Percentiles rank a stretch among this genome's conserved stretches.
phyloP scores from a whole-genome alignment of 2,888 invertebrate genomes.

The Nomada lathburiana region DNA sequence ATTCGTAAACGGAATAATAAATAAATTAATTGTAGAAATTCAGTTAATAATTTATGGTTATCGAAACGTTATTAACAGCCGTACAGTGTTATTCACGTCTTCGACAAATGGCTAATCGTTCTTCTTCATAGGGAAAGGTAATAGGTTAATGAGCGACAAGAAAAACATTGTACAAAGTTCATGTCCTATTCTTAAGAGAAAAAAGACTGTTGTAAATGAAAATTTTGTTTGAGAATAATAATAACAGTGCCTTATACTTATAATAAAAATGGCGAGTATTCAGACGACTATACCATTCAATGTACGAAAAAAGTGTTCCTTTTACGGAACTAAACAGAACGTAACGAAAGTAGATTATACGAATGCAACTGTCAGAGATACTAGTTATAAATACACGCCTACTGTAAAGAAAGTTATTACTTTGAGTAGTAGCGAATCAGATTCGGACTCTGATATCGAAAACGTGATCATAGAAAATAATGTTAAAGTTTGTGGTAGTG shows the following conservation, averaged over 20 bases:
- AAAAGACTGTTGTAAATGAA: background rate
- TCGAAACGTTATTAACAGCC: background rate
- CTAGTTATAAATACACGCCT: conserved; percentile 72
- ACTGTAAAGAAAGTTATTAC: conserved; percentile 79
- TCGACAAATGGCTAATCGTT: background rate
- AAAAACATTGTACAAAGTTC: conserved; percentile 4
- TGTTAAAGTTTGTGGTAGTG: conserved; percentile 2
- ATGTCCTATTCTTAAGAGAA: background rate
- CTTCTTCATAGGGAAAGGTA: background rate
- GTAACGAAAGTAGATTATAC: conserved; percentile 72
- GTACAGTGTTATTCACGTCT: background rate
- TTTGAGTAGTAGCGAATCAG: conserved; percentile 81
- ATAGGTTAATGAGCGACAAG: conserved; percentile 28
- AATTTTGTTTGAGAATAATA: background rate
- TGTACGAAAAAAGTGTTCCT: conserved; percentile 84
- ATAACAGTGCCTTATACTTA: background rate
- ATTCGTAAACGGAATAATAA: background rate
- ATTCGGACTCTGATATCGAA: conserved; percentile 79
- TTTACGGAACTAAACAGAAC: conserved; percentile 76
- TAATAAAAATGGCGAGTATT: conserved; percentile 78
- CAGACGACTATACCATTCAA: conserved; percentile 86
- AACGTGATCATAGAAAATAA: conserved; percentile 57
- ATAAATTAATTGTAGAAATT: background rate
- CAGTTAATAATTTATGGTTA: background rate
- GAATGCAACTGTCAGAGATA: conserved; percentile 71